Evolutionary conservation across 2,113 vertebrate species (phyloP), one percentile per base, ranked within the genome.

Genomic region (Anolis carolinensis): DNA sequence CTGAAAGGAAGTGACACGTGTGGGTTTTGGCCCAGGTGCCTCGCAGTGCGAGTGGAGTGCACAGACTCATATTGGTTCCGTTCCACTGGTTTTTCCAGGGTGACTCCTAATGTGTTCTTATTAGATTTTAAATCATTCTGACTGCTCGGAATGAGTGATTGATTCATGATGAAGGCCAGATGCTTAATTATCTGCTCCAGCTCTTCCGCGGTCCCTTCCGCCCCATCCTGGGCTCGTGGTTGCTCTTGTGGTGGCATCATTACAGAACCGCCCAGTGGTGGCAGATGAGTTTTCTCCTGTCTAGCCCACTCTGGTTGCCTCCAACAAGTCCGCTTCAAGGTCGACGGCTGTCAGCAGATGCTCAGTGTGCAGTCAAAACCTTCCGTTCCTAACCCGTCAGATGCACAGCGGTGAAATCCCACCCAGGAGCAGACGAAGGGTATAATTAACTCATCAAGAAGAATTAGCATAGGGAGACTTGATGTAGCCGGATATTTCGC

Each of bases 391-490:
- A 10, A 81, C 70, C 81, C 32, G 81, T 14, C 86, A 90, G 74
- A 76, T 65, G 68, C 88, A 21, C 3, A 5, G 2, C 4, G 0
- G 32, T 39, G 70, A 52, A 77, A 78, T 85, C 74, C 71, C 7
- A 1, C 52, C 86, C 86, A 77, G 11, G 1, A 85, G 62, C 8
- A 65, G 89, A 79, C 88, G 86, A 80, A 65, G 78, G 62, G 30
- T 0, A 0, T 91, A 89, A 94, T 94, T 90, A 93, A 94, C 91
- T 90, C 89, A 50, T 90, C 92, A 82, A 68, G 72, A 1, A 27
- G 55, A 48, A 25, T 1, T 0, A 34, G 83, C 27, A 0, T 86
- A 34, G 90, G 86, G 76, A 59, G 77, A 5, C 0, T n/a, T 27
- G 79, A 80, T 0, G 23, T 0, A 50, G 85, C 62, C 0, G 2